Evolutionary conservation across 2,113 vertebrate genomes (phyloP).

Genomic region (Tetraodon nigroviridis): DNA sequence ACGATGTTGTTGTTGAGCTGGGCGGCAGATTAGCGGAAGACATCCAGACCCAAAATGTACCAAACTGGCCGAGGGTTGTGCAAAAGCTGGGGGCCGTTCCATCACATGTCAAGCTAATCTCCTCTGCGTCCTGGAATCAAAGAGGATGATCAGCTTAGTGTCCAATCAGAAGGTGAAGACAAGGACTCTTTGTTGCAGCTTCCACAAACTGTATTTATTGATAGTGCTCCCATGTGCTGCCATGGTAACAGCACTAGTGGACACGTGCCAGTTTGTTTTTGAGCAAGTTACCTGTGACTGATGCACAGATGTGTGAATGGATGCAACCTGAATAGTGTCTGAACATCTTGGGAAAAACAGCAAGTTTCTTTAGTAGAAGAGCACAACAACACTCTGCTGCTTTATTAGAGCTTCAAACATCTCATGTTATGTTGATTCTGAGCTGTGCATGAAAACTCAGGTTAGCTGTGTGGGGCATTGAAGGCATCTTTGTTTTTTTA

Average conservation of each 20-base stretch:
- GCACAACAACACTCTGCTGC: background rate
- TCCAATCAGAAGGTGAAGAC: constrained; percentile 14
- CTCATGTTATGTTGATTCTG: background rate
- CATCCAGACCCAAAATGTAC: constrained; percentile 49
- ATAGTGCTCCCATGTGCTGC: constrained; percentile 28
- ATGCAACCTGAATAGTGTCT: constrained; percentile 23
- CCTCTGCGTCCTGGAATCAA: constrained; percentile 36
- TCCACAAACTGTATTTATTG: constrained; percentile 21
- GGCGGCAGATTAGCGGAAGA: constrained; percentile 57
- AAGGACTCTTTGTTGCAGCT: constrained; percentile 14
- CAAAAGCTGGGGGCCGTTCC: constrained; percentile 24
- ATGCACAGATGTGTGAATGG: constrained; percentile 40
- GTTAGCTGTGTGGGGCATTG: background rate
- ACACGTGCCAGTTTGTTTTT: constrained; percentile 17
- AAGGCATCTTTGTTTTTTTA: background rate
- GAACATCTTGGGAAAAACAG: constrained; percentile 15
- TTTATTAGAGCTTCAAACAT: constrained; percentile 53
- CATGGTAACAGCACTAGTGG: constrained; percentile 38
- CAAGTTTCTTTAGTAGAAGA: background rate
- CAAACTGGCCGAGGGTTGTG: constrained; percentile 20
- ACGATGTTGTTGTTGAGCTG: constrained; percentile 53
- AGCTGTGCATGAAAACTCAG: no score
- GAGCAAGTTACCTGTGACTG: constrained; percentile 23
- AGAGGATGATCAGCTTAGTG: constrained; percentile 18
- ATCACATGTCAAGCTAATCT: constrained; percentile 42